A percentile compares a stretch with the other conserved stretches of the same genome.
Evolutionary conservation across 2,888 invertebrate genomes (phyloP).

Genomic region (Sarcophaga caerulescens): DNA sequence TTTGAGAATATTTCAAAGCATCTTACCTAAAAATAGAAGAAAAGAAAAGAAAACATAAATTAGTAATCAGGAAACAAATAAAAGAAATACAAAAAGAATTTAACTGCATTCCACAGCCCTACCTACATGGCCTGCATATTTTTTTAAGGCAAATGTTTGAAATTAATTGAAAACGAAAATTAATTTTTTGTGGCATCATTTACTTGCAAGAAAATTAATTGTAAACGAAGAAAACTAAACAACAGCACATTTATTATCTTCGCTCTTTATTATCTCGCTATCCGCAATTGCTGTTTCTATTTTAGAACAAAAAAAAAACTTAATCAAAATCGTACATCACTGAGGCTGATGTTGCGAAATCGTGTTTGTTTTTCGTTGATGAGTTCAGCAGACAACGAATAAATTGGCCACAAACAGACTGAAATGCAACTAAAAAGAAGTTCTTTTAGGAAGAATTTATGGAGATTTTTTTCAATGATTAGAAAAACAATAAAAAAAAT

Average conservation of each 20-base stretch:
- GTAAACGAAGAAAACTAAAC: neutral
- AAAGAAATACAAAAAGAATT: neutral
- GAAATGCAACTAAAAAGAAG: too few relatives aligned
- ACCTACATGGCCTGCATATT: neutral
- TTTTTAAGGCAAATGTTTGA: neutral
- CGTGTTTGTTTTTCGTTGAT: too few relatives aligned
- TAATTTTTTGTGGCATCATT: too few relatives aligned
- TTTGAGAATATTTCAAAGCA: neutral
- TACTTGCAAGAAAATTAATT: too few relatives aligned
- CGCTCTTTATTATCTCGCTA: too few relatives aligned
- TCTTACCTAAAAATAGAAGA: conserved; percentile 43
- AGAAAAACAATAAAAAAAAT: neutral
- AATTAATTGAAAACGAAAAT: neutral
- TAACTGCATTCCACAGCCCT: neutral
- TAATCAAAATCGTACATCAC: too few relatives aligned
- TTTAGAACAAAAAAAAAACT: neutral
- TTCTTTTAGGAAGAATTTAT: too few relatives aligned
- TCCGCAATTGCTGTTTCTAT: neutral
- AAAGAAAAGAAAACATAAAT: neutral
- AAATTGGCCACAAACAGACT: too few relatives aligned
- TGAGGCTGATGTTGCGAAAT: too few relatives aligned
- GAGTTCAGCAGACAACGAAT: too few relatives aligned
- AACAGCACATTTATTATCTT: neutral
- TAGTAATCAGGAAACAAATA: neutral
- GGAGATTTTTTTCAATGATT: too few relatives aligned